phyloP scores from a whole-genome alignment of 2,113 vertebrate species.

The Dendrocopos noguchii region DNA sequence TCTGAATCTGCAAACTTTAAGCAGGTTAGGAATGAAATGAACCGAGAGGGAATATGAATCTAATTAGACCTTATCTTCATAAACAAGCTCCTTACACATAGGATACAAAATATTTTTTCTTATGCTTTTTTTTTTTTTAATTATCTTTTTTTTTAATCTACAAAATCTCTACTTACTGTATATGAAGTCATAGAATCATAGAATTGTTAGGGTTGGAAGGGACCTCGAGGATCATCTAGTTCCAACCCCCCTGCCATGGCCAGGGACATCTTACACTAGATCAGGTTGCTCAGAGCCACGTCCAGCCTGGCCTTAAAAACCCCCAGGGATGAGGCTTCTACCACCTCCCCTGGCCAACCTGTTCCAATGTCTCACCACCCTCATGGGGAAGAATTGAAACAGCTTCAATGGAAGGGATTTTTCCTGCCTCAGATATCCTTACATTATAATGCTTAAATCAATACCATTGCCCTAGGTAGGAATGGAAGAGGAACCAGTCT shows the following conservation, averaged over 20 bases:
- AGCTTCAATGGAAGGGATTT: neutral
- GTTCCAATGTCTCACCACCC: too few species aligned
- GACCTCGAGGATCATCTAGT: too few species aligned
- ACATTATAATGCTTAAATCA: neutral
- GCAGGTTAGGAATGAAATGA: neutral
- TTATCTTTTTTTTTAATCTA: too few species aligned
- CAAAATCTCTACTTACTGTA: neutral
- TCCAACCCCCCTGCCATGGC: too few species aligned
- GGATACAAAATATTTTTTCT: neutral
- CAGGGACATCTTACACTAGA: too few species aligned
- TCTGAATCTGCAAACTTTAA: neutral
- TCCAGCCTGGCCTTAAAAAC: too few species aligned
- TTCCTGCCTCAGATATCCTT: neutral
- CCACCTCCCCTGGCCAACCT: too few species aligned
- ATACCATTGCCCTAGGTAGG: neutral
- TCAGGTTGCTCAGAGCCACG: too few species aligned
- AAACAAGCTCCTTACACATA: neutral
- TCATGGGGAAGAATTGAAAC: neutral
- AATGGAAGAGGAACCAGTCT: neutral
- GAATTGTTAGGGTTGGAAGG: too few species aligned
- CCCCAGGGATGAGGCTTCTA: too few species aligned
- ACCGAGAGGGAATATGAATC: neutral
- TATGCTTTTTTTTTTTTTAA: neutral
- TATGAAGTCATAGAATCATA: neutral
- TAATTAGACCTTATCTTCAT: neutral